A percentile compares a stretch with the other conserved stretches of the same genome.
phyloP scores from a whole-genome alignment of 2,113 vertebrate genomes.

The Amphiprion ocellaris region DNA sequence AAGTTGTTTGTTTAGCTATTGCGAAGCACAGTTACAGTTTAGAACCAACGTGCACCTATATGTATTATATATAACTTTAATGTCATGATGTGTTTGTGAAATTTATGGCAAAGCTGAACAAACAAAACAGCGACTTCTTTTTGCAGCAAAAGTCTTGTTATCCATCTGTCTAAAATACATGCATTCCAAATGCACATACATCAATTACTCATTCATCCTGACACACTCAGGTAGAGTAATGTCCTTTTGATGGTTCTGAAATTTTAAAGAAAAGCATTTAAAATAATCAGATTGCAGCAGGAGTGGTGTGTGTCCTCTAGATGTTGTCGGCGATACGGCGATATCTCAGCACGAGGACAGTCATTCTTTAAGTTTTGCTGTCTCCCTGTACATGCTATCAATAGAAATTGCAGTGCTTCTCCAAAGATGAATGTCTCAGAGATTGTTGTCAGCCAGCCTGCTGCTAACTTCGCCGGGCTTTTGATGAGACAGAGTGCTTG shows the following conservation, averaged over 20 bases:
- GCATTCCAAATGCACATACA: constrained; percentile 51
- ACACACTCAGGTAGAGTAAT: constrained; percentile 79
- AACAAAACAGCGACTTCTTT: constrained; percentile 42
- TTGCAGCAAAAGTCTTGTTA: constrained; percentile 31
- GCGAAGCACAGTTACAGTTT: constrained; percentile 22
- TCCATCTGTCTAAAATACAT: constrained; percentile 50
- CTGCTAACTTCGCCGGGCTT: constrained; percentile 71
- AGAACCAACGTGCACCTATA: constrained; percentile 13
- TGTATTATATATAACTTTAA: constrained; percentile 16
- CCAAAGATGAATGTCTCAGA: constrained; percentile 80
- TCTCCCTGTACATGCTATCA: constrained; percentile 78
- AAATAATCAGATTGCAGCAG: constrained; percentile 78
- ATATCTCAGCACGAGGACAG: constrained; percentile 75
- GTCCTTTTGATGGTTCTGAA: constrained; percentile 79
- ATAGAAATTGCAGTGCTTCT: constrained; percentile 71
- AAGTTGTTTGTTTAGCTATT: constrained; percentile 36
- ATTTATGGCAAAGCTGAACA: constrained; percentile 33
- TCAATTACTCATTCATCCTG: constrained; percentile 79
- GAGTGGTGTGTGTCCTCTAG: constrained; percentile 84
- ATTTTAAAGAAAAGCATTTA: constrained; percentile 80
- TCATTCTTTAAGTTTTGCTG: constrained; percentile 81
- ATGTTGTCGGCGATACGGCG: constrained; percentile 77
- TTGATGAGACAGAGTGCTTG: constrained; percentile 73
- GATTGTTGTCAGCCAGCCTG: constrained; percentile 77
- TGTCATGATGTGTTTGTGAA: constrained; percentile 14